Base-by-base conservation (phyloP, 2,113 vertebrate genomes). In the Ariopsis seemanni region DNA sequence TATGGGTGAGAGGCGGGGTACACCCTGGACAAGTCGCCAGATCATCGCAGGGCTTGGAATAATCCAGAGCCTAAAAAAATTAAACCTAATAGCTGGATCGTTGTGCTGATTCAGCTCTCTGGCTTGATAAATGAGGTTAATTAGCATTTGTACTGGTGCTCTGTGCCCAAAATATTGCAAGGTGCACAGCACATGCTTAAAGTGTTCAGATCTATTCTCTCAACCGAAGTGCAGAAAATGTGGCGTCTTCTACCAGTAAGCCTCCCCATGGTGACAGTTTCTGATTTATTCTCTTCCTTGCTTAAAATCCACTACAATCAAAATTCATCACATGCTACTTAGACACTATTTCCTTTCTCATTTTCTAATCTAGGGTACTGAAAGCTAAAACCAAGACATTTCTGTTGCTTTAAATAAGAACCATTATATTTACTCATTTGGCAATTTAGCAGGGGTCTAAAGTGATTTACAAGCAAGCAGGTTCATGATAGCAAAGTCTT, bases 101-200 rank as follows among this genome's bases (percentile, higher is more conserved):
- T 42, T 58, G 8, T 62, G 55, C 79, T 87, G 79, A 74, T 62
- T 87, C 34, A 74, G 86, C 55, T 87, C 60, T 81, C 60, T 50
- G 65, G 67, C 57, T 83, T 83, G 42, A 83, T 83, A 75, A 87
- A 87, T 74, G 69, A 74, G 63, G 78, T 58, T 62, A 82, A 82
- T 82, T 75, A 62, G 63, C 60, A 80, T 69, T 75, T 80, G 34
- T 69, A 79, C 27, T 53, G 30, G 17, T 62, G 55, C 20, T 50
- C 65, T 62, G 53, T 34, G 3, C 18, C 25, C 86, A 50, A 50
- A 81, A 67, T 80, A 79, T 55, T n/a, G 50, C 48, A 25, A 52
- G 34, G 30, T 10, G 27, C 30, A 20, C 63, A 81, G 20, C 30
- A 15, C n/a, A 57, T 52, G 18, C 63, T 81, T 5, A 69, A 81